Evolutionary conservation across 2,797 vertebrate genomes (phyloP), one percentile per base, ranked within the genome.

Genomic region (Sebastes baramenuke): DNA sequence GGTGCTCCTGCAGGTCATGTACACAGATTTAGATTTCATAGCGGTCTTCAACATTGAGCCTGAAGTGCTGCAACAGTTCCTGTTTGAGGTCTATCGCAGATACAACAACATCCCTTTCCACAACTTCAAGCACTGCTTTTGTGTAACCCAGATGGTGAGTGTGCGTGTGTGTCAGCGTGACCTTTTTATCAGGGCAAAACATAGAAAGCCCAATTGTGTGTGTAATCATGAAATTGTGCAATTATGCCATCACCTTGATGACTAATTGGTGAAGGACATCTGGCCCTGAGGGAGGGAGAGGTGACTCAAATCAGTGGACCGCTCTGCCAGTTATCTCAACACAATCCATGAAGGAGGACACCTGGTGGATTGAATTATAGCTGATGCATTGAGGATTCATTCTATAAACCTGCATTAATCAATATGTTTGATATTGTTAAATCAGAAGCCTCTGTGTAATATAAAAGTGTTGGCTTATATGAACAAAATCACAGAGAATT

Each of bases 41-140:
- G 78, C 90, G 1, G 84, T 89, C 36, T 96, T 96, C 89, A 95
- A 94, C 91, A 96, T 96, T 0, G 95, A 96, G 87, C 87, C 91
- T 5, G 95, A 96, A 16, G 95, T 95, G 1, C 92, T 96, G 72
- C 96, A 96, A 16, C 92, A 94, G 87, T 96, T 96, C 81, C 92
- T 96, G 58, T 96, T 95, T 3, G 94, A 96, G 58, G 94, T 96
- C 55, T 96, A 96, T 82, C 69, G 93, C 10, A 83, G 88, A 85
- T 96, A 96, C 93, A 96, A 96, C 93, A 96, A 96, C 94, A 96
- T 96, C 92, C 96, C 96, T 5, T 96, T 96, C 78, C 96, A 96
- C 86, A 96, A 96, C 92, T 96, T 96, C 93, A 96, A 96, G 72
- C 96, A 96, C 89, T 96, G 95, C 88, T 96, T 96, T 92, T 96